A percentile compares a stretch with the other conserved stretches of the same genome.
Conservation (phyloP, 2,888 invertebrate genomes). For the Micoletzkya japonica region DNA sequence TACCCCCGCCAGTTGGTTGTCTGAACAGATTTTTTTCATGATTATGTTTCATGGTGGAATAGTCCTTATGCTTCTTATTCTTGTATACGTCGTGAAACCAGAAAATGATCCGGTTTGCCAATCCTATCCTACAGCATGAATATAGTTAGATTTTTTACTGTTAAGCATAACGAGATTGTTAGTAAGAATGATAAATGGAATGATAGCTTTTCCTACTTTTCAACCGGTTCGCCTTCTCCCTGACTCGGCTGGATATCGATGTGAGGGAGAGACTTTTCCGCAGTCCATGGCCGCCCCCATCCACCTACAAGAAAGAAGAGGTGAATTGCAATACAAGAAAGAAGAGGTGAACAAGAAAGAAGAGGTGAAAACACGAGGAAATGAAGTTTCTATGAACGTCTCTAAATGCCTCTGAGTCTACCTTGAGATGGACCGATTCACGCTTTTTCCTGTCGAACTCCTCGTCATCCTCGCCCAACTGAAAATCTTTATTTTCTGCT, state of each 20-base stretch:
- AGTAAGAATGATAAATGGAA: neutral
- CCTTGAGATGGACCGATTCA: slow-evolving; percentile 18
- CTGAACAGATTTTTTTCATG: too few relatives aligned
- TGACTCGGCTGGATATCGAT: slow-evolving; percentile 13
- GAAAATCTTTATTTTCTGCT: too few relatives aligned
- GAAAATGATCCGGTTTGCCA: too few relatives aligned
- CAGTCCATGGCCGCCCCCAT: neutral
- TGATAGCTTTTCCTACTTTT: slow-evolving; percentile 5
- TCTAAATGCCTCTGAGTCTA: too few relatives aligned
- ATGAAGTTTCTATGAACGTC: too few relatives aligned
- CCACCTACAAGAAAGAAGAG: neutral
- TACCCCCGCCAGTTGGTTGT: slow-evolving; percentile 47
- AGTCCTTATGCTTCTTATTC: neutral
- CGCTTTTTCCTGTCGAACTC: too few relatives aligned
- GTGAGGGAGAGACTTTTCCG: slow-evolving; percentile 20
- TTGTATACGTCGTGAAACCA: neutral
- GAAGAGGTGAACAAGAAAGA: too few relatives aligned
- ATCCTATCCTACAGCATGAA: neutral
- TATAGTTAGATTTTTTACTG: neutral
- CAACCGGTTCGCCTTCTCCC: neutral
- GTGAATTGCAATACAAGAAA: too few relatives aligned
- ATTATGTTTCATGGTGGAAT: too few relatives aligned
- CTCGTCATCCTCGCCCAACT: too few relatives aligned
- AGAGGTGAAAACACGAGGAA: too few relatives aligned
- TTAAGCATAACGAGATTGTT: neutral